Percentiles rank a stretch among this genome's conserved stretches.
These are phyloP conservation scores for Stylophora pistillata DNA, from an alignment of 64 coral and sea anemone species.

Conservation along the genomic window DNA sequence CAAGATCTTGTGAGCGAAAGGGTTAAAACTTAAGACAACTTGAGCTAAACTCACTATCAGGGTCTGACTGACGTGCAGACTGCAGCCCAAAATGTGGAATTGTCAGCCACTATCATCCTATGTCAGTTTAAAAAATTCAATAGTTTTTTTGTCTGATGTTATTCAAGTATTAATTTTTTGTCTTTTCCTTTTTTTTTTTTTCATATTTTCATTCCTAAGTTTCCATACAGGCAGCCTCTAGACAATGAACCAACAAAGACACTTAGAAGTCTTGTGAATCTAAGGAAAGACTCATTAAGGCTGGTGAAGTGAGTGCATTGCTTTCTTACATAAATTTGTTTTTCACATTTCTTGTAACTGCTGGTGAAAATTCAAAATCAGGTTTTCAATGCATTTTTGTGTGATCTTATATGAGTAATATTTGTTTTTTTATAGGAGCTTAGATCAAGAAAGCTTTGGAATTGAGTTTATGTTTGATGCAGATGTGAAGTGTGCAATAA, in stretches of 20 bases:
- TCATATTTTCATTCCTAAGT: slow-evolving; percentile 21
- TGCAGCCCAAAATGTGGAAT: too few relatives aligned
- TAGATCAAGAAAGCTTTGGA: slow-evolving; percentile 68
- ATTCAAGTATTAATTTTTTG: background rate
- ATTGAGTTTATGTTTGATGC: slow-evolving; percentile 97
- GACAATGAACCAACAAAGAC: slow-evolving; percentile 95
- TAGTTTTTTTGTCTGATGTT: too few relatives aligned
- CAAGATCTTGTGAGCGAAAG: too few relatives aligned
- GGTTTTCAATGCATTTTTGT: too few relatives aligned
- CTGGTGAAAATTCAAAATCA: background rate
- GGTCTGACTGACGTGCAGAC: too few relatives aligned
- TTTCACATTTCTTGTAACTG: background rate
- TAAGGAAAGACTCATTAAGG: slow-evolving; percentile 92
- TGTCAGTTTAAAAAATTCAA: too few relatives aligned
- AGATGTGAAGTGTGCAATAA: slow-evolving; percentile 90
- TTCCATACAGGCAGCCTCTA: slow-evolving; percentile 85
- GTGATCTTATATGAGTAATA: background rate
- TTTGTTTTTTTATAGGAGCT: background rate
- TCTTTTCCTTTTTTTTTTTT: background rate
- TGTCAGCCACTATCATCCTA: too few relatives aligned
- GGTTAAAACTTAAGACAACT: too few relatives aligned
- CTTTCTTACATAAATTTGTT: background rate
- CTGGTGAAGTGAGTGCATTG: slow-evolving; percentile 80
- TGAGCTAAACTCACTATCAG: too few relatives aligned
- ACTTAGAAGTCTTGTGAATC: slow-evolving; percentile 86